Evolutionary conservation across 2,797 vertebrate species (phyloP).

Genomic region (Sebastiscus albofasciatus): DNA sequence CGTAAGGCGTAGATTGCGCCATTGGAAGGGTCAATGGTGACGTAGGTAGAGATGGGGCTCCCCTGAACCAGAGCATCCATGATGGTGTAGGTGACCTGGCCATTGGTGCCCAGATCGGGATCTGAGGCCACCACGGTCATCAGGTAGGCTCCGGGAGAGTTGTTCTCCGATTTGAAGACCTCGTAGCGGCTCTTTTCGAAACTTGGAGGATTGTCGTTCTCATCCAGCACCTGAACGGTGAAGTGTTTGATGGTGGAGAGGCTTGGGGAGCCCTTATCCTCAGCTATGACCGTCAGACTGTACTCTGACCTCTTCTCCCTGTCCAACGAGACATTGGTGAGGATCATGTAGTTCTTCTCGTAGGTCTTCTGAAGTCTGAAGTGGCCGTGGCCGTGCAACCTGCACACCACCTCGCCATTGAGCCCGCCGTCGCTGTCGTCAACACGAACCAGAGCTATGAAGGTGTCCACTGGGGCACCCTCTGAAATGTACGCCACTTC

Average conservation of each 20-base stretch:
- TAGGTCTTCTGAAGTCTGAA: constrained; percentile 96
- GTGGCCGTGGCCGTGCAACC: constrained; percentile 94
- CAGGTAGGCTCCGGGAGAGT: constrained; percentile 93
- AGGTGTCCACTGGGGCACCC: constrained; percentile 91
- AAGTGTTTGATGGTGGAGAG: constrained; percentile 96
- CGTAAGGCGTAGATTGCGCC: constrained; percentile 94
- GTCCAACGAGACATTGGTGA: constrained; percentile 94
- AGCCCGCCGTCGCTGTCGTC: constrained; percentile 92
- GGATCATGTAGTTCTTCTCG: constrained; percentile 96
- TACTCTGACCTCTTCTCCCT: constrained; percentile 96
- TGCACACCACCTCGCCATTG: constrained; percentile 92
- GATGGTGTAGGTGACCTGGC: constrained; percentile 95
- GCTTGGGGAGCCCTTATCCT: constrained; percentile 92
- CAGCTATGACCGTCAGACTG: constrained; percentile 94
- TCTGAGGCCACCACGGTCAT: constrained; percentile 94
- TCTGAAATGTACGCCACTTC: constrained; percentile 95
- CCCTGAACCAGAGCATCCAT: constrained; percentile 88
- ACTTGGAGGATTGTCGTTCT: constrained; percentile 95
- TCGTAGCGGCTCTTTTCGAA: constrained; percentile 96
- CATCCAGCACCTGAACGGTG: constrained; percentile 94
- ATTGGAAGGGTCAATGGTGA: constrained; percentile 95
- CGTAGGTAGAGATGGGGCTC: constrained; percentile 91
- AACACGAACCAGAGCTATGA: constrained; percentile 93
- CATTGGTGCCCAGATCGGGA: constrained; percentile 93
- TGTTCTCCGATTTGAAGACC: constrained; percentile 96